Base-by-base conservation (phyloP, 2,113 vertebrate species). In the Festucalex cinctus region DNA sequence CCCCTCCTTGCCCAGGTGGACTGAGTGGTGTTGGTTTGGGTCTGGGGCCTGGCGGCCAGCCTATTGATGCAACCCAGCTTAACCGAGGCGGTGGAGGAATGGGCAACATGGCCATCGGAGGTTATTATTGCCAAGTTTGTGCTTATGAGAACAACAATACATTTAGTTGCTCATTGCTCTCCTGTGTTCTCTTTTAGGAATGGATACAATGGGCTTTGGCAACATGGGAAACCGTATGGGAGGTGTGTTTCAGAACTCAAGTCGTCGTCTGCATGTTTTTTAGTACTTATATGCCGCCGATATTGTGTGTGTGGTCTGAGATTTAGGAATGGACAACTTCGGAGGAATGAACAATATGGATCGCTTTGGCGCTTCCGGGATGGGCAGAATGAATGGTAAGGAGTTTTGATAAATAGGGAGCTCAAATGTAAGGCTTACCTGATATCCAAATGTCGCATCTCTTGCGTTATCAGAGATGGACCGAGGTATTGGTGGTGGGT, bases 21-120 rank as follows among this genome's bases (percentile, higher is more conserved):
- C 92, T 99, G 77, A 97, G 95, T 89, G 95, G 97, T 65, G 89
- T 99, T 83, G 96, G 97, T 77, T 92, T 98, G 87, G 97, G 97
- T 5, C 87, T 99, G 81, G 97, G 97, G 79, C 97, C 96, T 74
- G 96, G 95, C 84, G 97, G 97, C 51, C 95, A 98, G 80, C 97
- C 97, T 43, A 96, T 99, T 63, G 96, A 97, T 90, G 94, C 96
- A 75, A 91, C 92, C 77, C 94, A 96, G 66, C 82, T 99, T 77
- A 98, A 94, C 83, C 93, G 95, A 90, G 96, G 96, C 0, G 78
- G 80, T 2, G 84, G 82, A 32, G 90, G 92, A 60, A 96, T 98
- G 94, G 94, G 93, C 71, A 97, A 94, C 90, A 91, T 96, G 85
- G 93, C 95, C 39, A 94, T 94, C 58, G 94, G 95, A 94, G 95